These are phyloP conservation scores for Hoplostethus atlanticus DNA, from an alignment of 2,797 vertebrate genomes.

Conservation along the genomic window DNA sequence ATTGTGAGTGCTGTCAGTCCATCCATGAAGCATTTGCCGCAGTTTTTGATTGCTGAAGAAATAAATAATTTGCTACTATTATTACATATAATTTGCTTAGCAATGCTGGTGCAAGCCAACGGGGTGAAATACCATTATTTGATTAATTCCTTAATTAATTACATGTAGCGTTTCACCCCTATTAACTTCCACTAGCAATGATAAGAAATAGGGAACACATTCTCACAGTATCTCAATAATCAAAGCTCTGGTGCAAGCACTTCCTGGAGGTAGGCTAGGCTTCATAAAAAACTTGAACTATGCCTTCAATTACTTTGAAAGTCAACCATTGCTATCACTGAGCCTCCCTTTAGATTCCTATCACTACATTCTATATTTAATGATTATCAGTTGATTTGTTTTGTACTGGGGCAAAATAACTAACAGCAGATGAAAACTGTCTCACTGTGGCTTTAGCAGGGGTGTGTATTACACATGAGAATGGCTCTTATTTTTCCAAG, in stretches of 20 bases:
- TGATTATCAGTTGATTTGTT: conserved; percentile 3
- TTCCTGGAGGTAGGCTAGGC: conserved; percentile 17
- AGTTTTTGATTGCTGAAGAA: conserved; percentile 11
- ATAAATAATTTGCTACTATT: not conserved
- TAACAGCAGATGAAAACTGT: conserved; percentile 33
- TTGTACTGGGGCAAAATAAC: conserved; percentile 24
- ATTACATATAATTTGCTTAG: not conserved
- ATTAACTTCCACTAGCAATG: not conserved
- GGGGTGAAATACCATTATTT: not conserved
- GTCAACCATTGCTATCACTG: conserved; percentile 28
- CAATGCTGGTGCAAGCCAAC: not conserved
- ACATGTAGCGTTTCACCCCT: too few relatives aligned
- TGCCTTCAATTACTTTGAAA: conserved; percentile 58
- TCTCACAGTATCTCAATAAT: conserved; percentile 2
- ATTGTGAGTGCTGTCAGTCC: conserved; percentile 32
- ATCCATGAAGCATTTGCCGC: conserved; percentile 19
- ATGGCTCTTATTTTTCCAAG: conserved; percentile 10
- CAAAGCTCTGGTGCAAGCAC: too few relatives aligned
- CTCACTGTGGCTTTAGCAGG: conserved; percentile 33
- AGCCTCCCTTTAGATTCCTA: conserved; percentile 42
- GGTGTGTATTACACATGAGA: conserved; percentile 16
- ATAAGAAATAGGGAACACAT: not conserved
- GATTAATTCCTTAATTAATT: too few relatives aligned
- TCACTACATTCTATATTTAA: conserved; percentile 10
- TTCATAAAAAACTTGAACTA: conserved; percentile 33